phyloP scores from a whole-genome alignment of 2,888 invertebrate genomes.

The Melinopterus prodromus region DNA sequence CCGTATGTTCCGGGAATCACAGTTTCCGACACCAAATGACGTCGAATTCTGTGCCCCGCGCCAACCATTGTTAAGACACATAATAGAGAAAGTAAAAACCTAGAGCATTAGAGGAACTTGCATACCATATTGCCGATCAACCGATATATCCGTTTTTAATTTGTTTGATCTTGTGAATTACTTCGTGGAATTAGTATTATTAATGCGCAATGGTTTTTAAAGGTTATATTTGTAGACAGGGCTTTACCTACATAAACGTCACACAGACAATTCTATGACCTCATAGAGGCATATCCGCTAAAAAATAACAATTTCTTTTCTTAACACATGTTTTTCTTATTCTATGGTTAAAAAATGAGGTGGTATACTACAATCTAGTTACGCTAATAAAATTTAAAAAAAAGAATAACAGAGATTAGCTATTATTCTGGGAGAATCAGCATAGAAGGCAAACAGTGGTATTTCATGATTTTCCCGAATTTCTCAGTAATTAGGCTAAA shows the following conservation, averaged over 20 bases:
- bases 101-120: neutral
- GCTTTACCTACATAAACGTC: neutral
- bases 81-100: neutral
- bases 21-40: neutral
- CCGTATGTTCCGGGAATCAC: neutral
- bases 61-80: neutral
- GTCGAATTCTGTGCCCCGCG: neutral
- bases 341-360: no score
- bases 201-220: neutral
- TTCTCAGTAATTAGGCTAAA: no score
- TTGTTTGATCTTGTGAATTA: neutral
- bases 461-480: no score
- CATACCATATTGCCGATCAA: neutral
- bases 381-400: no score
- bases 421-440: no score
- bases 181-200: neutral
- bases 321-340: no score
- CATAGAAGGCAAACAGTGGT: no score
- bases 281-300: neutral
- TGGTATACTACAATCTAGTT: no score
- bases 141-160: neutral
- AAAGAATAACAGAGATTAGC: no score
- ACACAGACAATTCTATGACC: neutral
- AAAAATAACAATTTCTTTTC: neutral
- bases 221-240: neutral